These are phyloP conservation scores for Phymanthus crucifer DNA, from an alignment of 92 coral and sea anemone genomes.

Conservation along the genomic window DNA sequence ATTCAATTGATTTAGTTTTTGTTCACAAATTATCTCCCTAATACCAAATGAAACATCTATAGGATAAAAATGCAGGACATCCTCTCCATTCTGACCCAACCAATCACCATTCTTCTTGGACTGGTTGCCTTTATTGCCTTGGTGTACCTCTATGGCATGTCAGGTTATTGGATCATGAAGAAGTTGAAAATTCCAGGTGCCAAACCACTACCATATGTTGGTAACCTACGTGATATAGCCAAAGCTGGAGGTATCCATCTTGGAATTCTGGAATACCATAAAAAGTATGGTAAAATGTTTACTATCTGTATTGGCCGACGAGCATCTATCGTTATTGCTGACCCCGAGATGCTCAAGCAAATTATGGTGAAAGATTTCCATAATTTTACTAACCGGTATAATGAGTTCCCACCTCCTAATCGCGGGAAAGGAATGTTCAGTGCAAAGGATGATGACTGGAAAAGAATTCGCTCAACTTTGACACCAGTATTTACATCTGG, in stretches of 20 bases:
- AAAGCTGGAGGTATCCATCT: constrained; percentile 55
- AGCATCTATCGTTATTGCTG: constrained; percentile 48
- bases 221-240: constrained; percentile 53
- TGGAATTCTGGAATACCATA: constrained; percentile 34
- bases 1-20: too few relatives aligned
- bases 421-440: constrained; percentile 14
- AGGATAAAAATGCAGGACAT: background rate
- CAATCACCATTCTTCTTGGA: constrained; percentile 6
- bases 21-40: too few relatives aligned
- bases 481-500: constrained; percentile 53
- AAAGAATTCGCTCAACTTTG: constrained; percentile 54
- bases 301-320: constrained; percentile 48
- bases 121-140: constrained; percentile 16
- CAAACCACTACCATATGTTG: constrained; percentile 49
- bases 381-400: constrained; percentile 52
- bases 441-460: constrained; percentile 62
- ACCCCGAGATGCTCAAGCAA: constrained; percentile 57
- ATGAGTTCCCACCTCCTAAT: background rate
- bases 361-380: constrained; percentile 58
- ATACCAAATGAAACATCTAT: background rate
- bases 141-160: constrained; percentile 53
- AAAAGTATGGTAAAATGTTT: constrained; percentile 54
- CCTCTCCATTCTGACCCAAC: background rate
- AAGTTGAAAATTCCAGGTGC: constrained; percentile 56
- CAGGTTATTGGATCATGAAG: constrained; percentile 33